Conservation (phyloP, 2,113 vertebrate genomes). For the Dicaeum eximium region DNA sequence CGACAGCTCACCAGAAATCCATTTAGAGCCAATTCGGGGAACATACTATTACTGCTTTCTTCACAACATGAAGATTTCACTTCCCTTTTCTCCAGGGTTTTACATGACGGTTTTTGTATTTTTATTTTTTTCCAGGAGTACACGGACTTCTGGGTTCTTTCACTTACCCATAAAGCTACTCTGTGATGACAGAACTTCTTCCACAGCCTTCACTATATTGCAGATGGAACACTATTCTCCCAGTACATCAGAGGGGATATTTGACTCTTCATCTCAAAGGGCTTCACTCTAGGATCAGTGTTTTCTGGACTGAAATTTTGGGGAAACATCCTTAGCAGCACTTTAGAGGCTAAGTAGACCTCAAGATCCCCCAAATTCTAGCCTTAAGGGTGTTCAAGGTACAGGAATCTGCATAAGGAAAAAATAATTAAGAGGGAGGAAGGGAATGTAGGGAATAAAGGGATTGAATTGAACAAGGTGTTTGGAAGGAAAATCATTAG, state of each 20-base stretch:
- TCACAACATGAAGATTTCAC: neutral
- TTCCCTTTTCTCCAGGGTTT: neutral
- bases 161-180: neutral
- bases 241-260: neutral
- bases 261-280: neutral
- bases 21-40: neutral
- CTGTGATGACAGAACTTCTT: neutral
- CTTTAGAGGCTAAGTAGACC: neutral
- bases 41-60: neutral
- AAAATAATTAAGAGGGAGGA: neutral
- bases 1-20: neutral
- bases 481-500: neutral
- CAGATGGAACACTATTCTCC: neutral
- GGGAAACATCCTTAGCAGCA: neutral
- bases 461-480: neutral
- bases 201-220: neutral
- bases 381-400: neutral
- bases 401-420: neutral
- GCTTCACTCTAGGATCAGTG: neutral
- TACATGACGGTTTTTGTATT: neutral
- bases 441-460: fast-evolving
- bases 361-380: neutral
- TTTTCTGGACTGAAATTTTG: neutral
- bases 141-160: neutral
- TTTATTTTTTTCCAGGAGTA: neutral